Conservation (phyloP, 2,797 vertebrate species). For the Tolypeutes matacus region DNA sequence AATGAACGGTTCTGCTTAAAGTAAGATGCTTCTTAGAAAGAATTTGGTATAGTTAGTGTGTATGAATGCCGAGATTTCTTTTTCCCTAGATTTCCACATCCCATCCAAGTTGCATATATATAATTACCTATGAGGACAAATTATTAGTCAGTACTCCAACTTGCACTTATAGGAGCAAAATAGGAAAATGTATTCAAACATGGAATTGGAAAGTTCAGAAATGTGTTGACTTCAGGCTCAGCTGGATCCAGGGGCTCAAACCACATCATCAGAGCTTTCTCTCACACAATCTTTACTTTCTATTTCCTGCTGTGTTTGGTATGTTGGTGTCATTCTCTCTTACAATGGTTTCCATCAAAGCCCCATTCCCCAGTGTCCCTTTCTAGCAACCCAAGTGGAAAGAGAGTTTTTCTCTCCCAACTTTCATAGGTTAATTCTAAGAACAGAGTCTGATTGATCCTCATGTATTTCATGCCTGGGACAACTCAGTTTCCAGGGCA, state of each 20-base stretch:
- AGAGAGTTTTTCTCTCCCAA: not conserved
- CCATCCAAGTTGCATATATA: not conserved
- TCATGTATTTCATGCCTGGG: not conserved
- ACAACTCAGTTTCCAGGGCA: not conserved
- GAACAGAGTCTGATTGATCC: not conserved
- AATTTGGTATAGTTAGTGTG: not conserved
- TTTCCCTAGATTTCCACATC: not conserved
- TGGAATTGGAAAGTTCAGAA: not conserved
- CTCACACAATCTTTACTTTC: not conserved
- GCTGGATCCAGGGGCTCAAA: not conserved
- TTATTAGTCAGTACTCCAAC: not conserved
- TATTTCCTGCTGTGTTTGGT: not conserved
- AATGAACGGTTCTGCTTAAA: constrained; percentile 26
- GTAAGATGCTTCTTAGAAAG: not conserved
- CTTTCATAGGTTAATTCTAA: not conserved
- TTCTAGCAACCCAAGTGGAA: not conserved
- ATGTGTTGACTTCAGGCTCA: not conserved
- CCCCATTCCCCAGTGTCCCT: not conserved
- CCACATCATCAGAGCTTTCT: not conserved
- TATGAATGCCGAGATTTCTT: not conserved
- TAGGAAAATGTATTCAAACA: not conserved
- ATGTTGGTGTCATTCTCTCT: not conserved
- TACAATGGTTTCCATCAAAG: not conserved
- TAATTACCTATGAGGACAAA: not conserved
- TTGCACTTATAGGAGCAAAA: constrained; percentile 24